Conservation (phyloP, 2,797 vertebrate species). For the Spatula clypeata region DNA sequence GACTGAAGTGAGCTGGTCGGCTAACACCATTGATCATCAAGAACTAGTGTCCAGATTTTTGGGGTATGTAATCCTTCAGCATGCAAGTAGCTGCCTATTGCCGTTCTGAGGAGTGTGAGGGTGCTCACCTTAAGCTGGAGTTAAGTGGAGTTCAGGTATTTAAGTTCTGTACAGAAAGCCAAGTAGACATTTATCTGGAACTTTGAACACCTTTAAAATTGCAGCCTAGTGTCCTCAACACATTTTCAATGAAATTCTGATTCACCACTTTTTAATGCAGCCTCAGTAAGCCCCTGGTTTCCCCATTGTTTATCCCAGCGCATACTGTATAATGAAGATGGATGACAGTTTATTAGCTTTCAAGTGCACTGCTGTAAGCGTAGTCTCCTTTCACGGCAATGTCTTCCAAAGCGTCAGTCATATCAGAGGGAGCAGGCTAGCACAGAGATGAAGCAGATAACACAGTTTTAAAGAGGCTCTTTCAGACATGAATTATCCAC, state of each 20-base stretch:
- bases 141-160: neutral
- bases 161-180: neutral
- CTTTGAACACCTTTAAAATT: neutral
- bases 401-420: constrained; percentile 16
- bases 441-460: constrained; percentile 31
- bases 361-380: neutral
- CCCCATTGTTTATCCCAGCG: constrained; percentile 3
- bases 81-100: neutral
- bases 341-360: neutral
- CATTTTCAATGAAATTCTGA: neutral
- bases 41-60: neutral
- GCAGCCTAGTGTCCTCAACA: neutral
- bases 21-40: neutral
- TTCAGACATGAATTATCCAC: constrained; percentile 13
- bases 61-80: neutral
- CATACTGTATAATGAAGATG: neutral
- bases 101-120: neutral
- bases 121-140: neutral
- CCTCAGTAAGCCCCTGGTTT: neutral
- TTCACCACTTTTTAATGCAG: neutral
- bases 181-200: neutral
- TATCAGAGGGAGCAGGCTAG: neutral
- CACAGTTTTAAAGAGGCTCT: neutral
- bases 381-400: constrained; percentile 13
- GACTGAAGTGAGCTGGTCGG: neutral